These are phyloP conservation scores for Limanda limanda DNA, from an alignment of 2,113 vertebrate genomes.

Conservation along the genomic window DNA sequence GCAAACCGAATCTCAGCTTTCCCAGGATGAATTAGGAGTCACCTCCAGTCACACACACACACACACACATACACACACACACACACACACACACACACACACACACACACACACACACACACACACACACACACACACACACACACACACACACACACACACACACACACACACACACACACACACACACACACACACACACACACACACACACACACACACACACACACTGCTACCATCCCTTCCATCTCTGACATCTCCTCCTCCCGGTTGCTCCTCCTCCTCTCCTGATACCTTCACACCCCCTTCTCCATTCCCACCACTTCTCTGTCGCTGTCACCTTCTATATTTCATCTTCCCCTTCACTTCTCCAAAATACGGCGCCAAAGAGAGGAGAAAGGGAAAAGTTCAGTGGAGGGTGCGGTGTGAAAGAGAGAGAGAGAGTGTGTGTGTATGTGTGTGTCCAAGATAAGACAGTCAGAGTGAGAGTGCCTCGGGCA, in stretches of 20 bases:
- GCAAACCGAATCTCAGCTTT: conserved; percentile 66
- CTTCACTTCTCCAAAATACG: conserved; percentile 14
- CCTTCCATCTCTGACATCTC: conserved; percentile 46
- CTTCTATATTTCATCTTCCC: conserved; percentile 54
- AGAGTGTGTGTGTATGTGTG: no score
- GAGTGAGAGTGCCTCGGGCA: conserved; percentile 52
- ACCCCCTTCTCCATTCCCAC: conserved; percentile 20
- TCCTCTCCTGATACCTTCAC: conserved; percentile 30
- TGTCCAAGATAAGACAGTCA: conserved; percentile 26
- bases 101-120: background rate
- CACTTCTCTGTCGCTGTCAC: conserved; percentile 50
- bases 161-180: conserved; percentile 30
- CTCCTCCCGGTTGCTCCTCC: conserved; percentile 37
- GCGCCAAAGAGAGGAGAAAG: conserved; percentile 23
- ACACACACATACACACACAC: background rate
- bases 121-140: background rate
- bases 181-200: conserved; percentile 33
- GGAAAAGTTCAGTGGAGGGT: conserved; percentile 29
- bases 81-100: no score
- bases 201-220: conserved; percentile 25
- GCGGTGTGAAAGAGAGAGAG: background rate
- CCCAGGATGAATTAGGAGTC: conserved; percentile 64
- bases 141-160: conserved; percentile 23
- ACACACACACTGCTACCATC: background rate
- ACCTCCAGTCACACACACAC: conserved; percentile 43